Conservation (phyloP, 1,140 invertebrate genomes). For the Pteromalus puparum region DNA sequence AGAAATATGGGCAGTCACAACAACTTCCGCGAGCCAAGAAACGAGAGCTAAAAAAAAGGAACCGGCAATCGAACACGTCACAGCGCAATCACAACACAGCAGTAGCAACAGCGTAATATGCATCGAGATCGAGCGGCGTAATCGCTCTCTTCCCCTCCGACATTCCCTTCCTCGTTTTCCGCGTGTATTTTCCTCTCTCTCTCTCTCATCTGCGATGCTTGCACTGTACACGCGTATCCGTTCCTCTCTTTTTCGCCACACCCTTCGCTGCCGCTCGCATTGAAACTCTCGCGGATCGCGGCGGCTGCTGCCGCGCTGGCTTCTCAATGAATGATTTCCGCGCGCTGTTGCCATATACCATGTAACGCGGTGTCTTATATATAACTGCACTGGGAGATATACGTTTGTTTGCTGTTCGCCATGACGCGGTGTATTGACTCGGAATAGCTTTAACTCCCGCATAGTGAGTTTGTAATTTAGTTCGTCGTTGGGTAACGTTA, state of each 20-base stretch:
- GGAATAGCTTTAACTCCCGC: too few relatives aligned
- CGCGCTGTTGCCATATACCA: constrained; percentile 65
- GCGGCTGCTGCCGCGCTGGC: background rate
- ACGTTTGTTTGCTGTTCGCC: too few relatives aligned
- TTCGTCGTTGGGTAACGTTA: background rate
- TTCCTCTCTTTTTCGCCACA: constrained; percentile 57
- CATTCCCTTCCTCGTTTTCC: constrained; percentile 24
- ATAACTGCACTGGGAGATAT: too few relatives aligned
- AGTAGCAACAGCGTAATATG: too few relatives aligned
- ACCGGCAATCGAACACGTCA: background rate
- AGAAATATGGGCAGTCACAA: too few relatives aligned
- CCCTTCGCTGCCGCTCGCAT: background rate
- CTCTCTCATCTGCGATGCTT: background rate
- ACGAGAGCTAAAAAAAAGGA: background rate
- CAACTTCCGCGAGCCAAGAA: too few relatives aligned
- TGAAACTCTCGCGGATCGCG: constrained; percentile 26
- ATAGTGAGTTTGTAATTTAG: background rate
- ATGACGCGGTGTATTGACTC: too few relatives aligned
- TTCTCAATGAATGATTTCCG: constrained; percentile 76
- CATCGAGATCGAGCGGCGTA: background rate
- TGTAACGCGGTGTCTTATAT: background rate
- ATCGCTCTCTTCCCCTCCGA: constrained; percentile 9
- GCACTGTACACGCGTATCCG: constrained; percentile 13
- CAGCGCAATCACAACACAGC: background rate
- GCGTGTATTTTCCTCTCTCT: constrained; percentile 6